Base-by-base conservation (phyloP, 2,113 vertebrate genomes). In the Hemiprocne comata region DNA sequence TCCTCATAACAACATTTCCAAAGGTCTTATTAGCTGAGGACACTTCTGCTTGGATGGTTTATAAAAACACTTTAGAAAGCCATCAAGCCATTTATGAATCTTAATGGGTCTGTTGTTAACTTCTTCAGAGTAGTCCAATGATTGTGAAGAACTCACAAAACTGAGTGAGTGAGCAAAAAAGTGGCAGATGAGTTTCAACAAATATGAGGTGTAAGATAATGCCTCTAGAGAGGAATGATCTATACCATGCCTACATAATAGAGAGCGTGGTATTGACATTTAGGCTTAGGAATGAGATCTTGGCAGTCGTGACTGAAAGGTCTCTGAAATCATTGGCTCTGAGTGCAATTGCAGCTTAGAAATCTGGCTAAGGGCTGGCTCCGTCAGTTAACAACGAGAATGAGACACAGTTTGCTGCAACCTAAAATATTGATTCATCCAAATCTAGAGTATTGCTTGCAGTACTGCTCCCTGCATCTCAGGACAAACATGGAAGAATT, bases 251-350 rank as follows among this genome's bases (percentile, higher is more conserved):
- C 55, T 78, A 50, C 33, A 6, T 42, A 55, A 66, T 7, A 18
- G 11, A 50, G 18, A 93, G 29, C 11, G 42, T 25, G 3, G 10
- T 4, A 7, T 50, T 77, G n/a, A 28, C 40, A 58, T 31, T 54
- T 58, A 5, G 0, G 0, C 6, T 53, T 9, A 44, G 5, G 9
- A 85, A 21, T 61, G 57, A 73, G 17, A 34, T 72, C 33, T 25
- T 69, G 19, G n/a, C 17, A 86, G 17, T 80, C 21, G 62, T 16
- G 11, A 14, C 38, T 42, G 34, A 50, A 88, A 88, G 9, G 26
- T 36, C 18, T 57, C 62, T 60, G 72, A 86, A 89, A 48, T 76
- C 7, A 38, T 31, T 8, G 1, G 1, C 9, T 79, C 21, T 60
- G 3, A 50, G 5, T 11, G 3, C 17, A 83, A 3, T 25, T 10